Conservation (phyloP, 2,888 invertebrate species). For the Lasioglossum marginatum region DNA sequence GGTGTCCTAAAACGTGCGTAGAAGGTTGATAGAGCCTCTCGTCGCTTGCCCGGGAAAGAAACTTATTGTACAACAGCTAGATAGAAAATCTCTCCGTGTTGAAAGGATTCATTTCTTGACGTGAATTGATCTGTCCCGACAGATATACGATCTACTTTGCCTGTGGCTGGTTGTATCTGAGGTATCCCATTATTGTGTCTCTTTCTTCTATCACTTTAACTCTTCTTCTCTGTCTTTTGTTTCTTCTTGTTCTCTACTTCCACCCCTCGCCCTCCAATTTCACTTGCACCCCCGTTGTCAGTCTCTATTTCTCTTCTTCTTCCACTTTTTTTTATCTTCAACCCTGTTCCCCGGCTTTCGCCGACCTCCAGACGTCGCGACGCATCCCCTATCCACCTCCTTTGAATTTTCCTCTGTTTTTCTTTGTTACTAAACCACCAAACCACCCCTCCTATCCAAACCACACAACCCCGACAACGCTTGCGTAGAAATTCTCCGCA, state of each 20-base stretch:
- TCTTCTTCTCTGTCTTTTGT: conserved; percentile 15
- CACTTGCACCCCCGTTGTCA: conserved; percentile 1
- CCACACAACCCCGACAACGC: not conserved
- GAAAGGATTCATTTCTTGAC: conserved; percentile 64
- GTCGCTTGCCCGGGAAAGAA: conserved; percentile 66
- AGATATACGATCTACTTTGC: conserved; percentile 89
- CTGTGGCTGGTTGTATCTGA: conserved; percentile 94
- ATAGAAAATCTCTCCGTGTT: conserved; percentile 49
- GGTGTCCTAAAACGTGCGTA: conserved; percentile 56
- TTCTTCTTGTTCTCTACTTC: conserved; percentile 32
- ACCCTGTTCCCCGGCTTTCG: not conserved
- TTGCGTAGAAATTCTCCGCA: conserved; percentile 46
- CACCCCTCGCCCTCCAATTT: not conserved
- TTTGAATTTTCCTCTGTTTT: conserved; percentile 22
- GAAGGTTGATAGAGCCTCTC: conserved; percentile 60
- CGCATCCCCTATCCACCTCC: conserved; percentile 1
- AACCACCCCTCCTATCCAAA: not conserved
- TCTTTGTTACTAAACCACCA: conserved; percentile 17
- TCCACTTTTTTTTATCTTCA: not conserved
- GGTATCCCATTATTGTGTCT: conserved; percentile 85
- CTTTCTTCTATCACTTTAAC: conserved; percentile 62
- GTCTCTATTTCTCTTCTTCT: not conserved
- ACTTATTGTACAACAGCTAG: conserved; percentile 31
- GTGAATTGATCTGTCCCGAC: conserved; percentile 72
- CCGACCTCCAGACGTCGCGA: conserved; percentile 25